These are phyloP conservation scores for Hippopotamus amphibius DNA, from an alignment of 2,113 vertebrate genomes.

Conservation along the genomic window DNA sequence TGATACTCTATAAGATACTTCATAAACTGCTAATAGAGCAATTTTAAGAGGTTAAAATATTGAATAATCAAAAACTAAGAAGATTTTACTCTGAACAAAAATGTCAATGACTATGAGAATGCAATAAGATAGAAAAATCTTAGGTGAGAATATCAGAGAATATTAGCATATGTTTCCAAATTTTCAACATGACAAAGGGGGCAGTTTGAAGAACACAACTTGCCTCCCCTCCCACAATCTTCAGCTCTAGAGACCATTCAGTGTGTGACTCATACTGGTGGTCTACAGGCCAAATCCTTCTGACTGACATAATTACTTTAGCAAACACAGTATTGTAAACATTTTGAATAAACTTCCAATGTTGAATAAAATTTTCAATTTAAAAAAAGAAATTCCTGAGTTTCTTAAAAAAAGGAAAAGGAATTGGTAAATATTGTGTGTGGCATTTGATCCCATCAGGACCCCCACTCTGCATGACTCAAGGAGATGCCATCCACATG, in stretches of 20 bases:
- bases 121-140: not conserved
- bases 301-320: slow-evolving; percentile 49
- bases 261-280: not conserved
- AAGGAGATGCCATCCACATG: not conserved
- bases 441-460: not conserved
- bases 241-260: not conserved
- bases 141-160: not conserved
- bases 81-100: not conserved
- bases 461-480: not conserved
- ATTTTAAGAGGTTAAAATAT: slow-evolving; percentile 1
- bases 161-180: not conserved
- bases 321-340: not conserved
- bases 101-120: not conserved
- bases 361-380: slow-evolving; percentile 30
- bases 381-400: not conserved
- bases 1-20: not conserved
- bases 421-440: not conserved
- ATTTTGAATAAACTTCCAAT: not conserved
- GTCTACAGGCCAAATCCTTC: not conserved
- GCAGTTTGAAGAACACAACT: not conserved
- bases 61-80: slow-evolving; percentile 7
- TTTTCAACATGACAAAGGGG: not conserved
- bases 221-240: not conserved
- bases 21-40: not conserved
- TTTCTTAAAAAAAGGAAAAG: not conserved